A percentile compares a stretch with the other conserved stretches of the same genome.
Evolutionary conservation across 2,113 vertebrate genomes (phyloP).

Genomic region (Coptodon bakossiorum): DNA sequence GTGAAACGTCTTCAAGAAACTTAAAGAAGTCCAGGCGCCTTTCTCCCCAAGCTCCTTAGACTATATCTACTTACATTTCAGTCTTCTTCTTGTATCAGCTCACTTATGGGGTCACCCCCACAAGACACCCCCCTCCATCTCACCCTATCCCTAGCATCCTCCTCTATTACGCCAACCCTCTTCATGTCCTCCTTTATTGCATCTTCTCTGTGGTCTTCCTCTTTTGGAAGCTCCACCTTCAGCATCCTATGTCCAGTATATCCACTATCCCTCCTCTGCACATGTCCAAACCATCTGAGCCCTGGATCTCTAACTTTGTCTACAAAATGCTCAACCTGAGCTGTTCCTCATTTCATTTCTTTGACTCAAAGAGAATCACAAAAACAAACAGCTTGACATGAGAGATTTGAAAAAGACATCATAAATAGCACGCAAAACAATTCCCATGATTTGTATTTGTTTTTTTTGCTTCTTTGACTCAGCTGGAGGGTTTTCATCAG

Average conservation of each 20-base stretch:
- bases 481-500: neutral
- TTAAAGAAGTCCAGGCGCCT: neutral
- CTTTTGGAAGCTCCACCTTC: neutral
- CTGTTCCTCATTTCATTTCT: neutral
- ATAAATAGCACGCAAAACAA: neutral
- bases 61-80: neutral
- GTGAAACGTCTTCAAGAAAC: neutral
- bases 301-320: neutral
- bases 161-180: neutral
- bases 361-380: neutral
- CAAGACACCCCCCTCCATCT: neutral
- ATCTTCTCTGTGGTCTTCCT: neutral
- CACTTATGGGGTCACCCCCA: no score
- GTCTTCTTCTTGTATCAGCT: neutral
- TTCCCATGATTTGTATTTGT: neutral
- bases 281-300: neutral
- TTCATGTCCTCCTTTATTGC: rapidly evolving
- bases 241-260: neutral
- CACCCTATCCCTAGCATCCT: neutral
- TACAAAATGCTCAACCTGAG: neutral
- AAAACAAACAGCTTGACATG: neutral
- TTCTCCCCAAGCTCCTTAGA: neutral
- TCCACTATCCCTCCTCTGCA: neutral
- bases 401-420: neutral
- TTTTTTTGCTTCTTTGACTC: rapidly evolving